Evolutionary conservation across 2,888 invertebrate species (phyloP).

Genomic region (Stenodera caucasica): DNA sequence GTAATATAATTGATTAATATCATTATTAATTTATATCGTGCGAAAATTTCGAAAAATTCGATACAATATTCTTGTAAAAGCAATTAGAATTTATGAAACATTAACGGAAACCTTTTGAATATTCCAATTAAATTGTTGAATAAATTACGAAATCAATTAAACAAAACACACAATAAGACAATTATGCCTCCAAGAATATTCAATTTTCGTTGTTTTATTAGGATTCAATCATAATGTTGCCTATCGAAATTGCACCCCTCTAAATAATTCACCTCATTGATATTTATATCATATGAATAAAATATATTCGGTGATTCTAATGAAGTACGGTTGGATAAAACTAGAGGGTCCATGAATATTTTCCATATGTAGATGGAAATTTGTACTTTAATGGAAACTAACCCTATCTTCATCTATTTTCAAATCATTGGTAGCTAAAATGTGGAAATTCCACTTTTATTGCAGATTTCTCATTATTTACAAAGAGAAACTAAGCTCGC

Average conservation of each 20-base stretch:
- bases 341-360: background rate
- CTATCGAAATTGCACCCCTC: too few relatives aligned
- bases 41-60: background rate
- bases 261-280: too few relatives aligned
- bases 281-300: background rate
- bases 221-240: too few relatives aligned
- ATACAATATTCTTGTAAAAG: background rate
- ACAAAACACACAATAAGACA: too few relatives aligned
- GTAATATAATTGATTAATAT: conserved; percentile 24
- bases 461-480: too few relatives aligned
- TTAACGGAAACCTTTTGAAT: background rate
- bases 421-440: background rate
- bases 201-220: too few relatives aligned
- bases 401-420: background rate
- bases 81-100: background rate
- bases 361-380: too few relatives aligned
- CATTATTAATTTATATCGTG: background rate
- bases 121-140: too few relatives aligned
- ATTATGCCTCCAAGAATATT: too few relatives aligned
- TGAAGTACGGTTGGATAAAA: background rate
- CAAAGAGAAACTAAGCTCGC: too few relatives aligned
- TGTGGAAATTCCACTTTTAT: background rate
- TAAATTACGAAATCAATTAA: too few relatives aligned
- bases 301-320: background rate
- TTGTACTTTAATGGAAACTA: too few relatives aligned